These are phyloP conservation scores for Procavia capensis DNA, from an alignment of 2,113 vertebrate species.

Conservation along the genomic window DNA sequence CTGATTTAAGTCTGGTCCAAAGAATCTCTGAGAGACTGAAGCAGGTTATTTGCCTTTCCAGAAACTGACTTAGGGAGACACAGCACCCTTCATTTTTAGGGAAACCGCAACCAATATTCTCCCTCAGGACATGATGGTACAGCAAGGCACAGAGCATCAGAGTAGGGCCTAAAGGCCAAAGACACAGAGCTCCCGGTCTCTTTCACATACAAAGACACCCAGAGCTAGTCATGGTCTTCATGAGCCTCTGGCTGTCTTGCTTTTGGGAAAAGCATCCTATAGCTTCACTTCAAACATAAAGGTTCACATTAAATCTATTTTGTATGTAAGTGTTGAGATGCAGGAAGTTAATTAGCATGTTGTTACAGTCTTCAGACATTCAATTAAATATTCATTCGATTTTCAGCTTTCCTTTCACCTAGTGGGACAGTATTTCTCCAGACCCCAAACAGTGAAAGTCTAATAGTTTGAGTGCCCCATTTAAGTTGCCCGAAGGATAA, in stretches of 20 bases:
- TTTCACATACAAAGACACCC: neutral
- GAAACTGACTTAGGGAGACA: neutral
- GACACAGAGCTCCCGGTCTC: neutral
- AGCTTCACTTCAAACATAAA: neutral
- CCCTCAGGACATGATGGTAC: neutral
- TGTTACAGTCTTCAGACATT: neutral
- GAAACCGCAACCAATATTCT: neutral
- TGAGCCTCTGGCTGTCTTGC: neutral
- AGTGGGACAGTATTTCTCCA: neutral
- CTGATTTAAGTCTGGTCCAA: neutral
- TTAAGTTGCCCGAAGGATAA: neutral
- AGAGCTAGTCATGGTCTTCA: neutral
- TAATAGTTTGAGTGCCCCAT: neutral
- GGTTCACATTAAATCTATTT: neutral
- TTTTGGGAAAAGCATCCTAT: neutral
- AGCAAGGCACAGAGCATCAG: neutral
- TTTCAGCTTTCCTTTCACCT: neutral
- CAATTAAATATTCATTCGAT: constrained; percentile 15
- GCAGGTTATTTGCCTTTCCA: neutral
- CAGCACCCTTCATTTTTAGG: neutral
- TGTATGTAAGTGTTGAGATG: neutral
- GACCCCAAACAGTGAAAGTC: neutral
- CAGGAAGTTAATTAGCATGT: neutral
- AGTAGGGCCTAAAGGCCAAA: neutral
- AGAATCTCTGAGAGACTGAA: neutral